A percentile compares a stretch with the other conserved stretches of the same genome.
Evolutionary conservation across 2,888 invertebrate species (phyloP).

Genomic region (Mystacides longicornis): DNA sequence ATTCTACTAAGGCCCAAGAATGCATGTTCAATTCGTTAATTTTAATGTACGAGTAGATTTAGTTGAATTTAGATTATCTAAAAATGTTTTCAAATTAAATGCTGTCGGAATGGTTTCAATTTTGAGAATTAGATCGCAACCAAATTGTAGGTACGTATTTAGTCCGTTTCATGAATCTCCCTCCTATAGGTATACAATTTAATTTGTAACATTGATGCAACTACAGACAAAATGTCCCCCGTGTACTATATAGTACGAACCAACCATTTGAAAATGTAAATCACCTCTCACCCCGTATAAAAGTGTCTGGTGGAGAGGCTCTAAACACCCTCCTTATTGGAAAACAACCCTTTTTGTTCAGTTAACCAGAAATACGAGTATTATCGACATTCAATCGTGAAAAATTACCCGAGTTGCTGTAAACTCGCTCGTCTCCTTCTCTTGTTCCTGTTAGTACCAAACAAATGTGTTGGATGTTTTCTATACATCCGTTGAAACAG

Average conservation of each 20-base stretch:
- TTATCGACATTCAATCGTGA: slow-evolving; percentile 1
- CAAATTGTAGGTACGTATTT: too few relatives aligned
- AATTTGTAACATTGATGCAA: neutral
- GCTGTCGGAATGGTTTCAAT: too few relatives aligned
- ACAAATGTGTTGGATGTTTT: neutral
- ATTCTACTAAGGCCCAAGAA: too few relatives aligned
- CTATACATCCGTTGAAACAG: too few relatives aligned
- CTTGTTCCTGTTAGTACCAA: neutral
- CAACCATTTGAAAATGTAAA: neutral
- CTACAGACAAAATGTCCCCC: neutral
- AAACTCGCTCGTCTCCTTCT: neutral
- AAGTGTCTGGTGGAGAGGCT: neutral
- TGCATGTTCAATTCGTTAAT: too few relatives aligned
- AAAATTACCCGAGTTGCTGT: neutral
- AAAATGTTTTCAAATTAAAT: too few relatives aligned
- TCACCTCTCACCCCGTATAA: neutral
- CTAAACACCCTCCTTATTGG: neutral
- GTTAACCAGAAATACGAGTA: neutral
- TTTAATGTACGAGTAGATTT: too few relatives aligned
- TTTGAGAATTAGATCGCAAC: too few relatives aligned
- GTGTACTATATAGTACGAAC: neutral
- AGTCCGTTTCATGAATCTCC: too few relatives aligned
- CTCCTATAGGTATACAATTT: too few relatives aligned
- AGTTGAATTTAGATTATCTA: too few relatives aligned
- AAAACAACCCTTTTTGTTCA: slow-evolving; percentile 1